A percentile compares a stretch with the other conserved stretches of the same genome.
phyloP scores from a whole-genome alignment of 2,888 invertebrate species.

The Norana najaformis region DNA sequence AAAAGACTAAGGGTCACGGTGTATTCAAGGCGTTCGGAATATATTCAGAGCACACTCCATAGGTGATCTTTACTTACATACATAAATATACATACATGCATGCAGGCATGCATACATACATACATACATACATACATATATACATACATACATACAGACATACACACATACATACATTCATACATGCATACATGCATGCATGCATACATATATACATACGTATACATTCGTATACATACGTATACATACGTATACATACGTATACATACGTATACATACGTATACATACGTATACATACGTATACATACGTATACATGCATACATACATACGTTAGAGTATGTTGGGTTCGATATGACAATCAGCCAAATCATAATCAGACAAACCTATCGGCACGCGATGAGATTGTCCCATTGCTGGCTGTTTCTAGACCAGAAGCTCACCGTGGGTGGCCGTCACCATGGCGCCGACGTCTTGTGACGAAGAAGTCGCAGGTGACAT shows the following conservation, averaged over 20 bases:
- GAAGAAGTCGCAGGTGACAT: background rate
- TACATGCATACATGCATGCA: no score
- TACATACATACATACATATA: background rate
- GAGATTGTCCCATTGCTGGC: background rate
- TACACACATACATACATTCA: no score
- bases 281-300: no score
- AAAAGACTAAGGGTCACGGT: background rate
- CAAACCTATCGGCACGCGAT: background rate
- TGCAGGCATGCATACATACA: no score
- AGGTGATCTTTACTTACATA: background rate
- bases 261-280: no score
- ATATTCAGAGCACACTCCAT: no score
- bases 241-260: no score
- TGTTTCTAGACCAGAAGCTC: background rate
- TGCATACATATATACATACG: no score
- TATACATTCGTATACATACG: no score
- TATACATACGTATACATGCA: no score
- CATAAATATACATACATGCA: no score
- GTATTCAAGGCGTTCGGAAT: background rate
- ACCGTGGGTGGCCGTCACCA: background rate
- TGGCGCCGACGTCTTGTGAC: slow-evolving; percentile 1
- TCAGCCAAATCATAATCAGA: background rate
- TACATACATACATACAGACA: background rate
- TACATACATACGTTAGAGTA: no score
- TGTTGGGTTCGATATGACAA: background rate